Evolutionary conservation across 2,797 vertebrate species (phyloP).

Genomic region (Mormyrops attenuatus): DNA sequence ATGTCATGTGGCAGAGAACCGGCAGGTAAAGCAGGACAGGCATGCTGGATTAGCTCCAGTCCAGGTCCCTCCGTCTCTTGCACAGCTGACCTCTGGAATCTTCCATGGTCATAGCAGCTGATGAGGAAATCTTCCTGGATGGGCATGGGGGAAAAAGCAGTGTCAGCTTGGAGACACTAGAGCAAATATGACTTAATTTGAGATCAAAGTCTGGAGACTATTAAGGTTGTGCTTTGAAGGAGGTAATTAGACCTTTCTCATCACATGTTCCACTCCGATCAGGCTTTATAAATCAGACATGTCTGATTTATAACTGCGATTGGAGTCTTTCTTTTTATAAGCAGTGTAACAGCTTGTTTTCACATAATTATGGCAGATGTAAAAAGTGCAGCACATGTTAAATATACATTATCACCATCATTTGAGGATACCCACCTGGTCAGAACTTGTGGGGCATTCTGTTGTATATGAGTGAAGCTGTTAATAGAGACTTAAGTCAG

Average conservation of each 20-base stretch:
- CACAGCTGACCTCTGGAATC: constrained; percentile 52
- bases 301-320: not conserved
- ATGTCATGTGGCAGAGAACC: not conserved
- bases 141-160: not conserved
- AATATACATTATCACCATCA: not conserved
- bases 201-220: not conserved
- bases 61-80: constrained; percentile 28
- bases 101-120: constrained; percentile 31
- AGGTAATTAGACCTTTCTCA: not conserved
- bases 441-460: not conserved
- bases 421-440: not conserved
- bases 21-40: not conserved
- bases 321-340: not conserved
- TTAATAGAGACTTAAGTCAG: not conserved
- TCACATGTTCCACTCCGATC: not conserved
- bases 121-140: constrained; percentile 46
- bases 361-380: not conserved
- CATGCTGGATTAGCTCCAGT: not conserved
- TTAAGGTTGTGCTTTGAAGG: not conserved
- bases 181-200: not conserved
- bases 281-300: not conserved
- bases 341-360: not conserved
- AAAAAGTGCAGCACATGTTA: not conserved
- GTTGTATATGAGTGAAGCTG: not conserved
- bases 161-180: not conserved